Evolutionary conservation across 92 coral and sea anemone genomes (phyloP), one percentile per base, ranked within the genome.

Genomic region (Zoanthus gigantus): DNA sequence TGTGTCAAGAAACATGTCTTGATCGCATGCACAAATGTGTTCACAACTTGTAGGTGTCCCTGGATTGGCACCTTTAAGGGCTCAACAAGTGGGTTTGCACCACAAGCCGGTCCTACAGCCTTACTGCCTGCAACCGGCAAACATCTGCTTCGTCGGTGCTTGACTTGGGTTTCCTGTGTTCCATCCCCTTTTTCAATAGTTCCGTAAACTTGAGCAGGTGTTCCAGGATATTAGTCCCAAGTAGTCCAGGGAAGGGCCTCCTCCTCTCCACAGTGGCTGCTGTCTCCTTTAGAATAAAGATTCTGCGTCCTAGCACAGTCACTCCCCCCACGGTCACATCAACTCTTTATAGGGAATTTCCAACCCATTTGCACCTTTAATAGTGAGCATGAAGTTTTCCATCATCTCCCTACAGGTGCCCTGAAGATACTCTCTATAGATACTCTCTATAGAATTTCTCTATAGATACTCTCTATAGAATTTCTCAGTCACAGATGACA

Each of bases 281-380:
- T 34, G 56, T 50, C 56, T 90, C 92, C 54, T 90, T 86, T 13
- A 75, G 83, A 65, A 86, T 57, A 14, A 93, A 68, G 50, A 93
- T 83, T 23, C 96, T 87, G 31, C 90, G 84, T 50, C 71, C 67
- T 2, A 92, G 96, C 58, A 86, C 84, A 13, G 66, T 45, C 61
- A 89, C 94, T 46, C 90, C 94, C 16, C 69, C 89, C 8, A 89
- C 78, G 13, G 78, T 85, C 29, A 89, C 77, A 6, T 90, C 90
- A 37, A 37, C 42, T 4, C 92, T 28, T 90, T 53, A 63, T 92
- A 92, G 10, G 91, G 89, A 50, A 92, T 83, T 72, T 92, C 92
- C 60, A 89, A 83, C 29, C 95, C 90, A 85, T 90, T 93, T 4
- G 90, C 92, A 1, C 90, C 95, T n/a, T 86, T 76, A 8, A 93